A percentile compares a stretch with the other conserved stretches of the same genome.
Conservation (phyloP, 1,140 invertebrate species). For the Drosophila orena region DNA sequence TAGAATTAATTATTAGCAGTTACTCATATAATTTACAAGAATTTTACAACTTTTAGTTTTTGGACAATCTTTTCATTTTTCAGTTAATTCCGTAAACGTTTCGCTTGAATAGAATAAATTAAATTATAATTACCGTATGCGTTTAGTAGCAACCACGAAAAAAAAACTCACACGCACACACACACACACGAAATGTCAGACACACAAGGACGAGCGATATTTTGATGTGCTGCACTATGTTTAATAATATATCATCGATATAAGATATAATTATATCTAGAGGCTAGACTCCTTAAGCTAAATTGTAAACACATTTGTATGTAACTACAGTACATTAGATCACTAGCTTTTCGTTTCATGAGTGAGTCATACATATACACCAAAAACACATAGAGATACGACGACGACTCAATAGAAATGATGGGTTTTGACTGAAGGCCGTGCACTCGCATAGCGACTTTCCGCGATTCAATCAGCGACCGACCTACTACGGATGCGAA, state of each 20-base stretch:
- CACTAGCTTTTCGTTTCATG: conserved; percentile 82
- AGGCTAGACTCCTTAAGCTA: conserved; percentile 61
- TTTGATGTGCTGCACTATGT: conserved; percentile 30
- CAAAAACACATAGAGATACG: conserved; percentile 1
- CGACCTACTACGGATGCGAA: conserved; percentile 87
- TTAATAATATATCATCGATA: conserved; percentile 39
- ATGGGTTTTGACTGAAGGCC: conserved; percentile 56
- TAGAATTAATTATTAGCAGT: conserved; percentile 50
- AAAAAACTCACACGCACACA: background rate
- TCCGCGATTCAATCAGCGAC: background rate
- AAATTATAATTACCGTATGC: conserved; percentile 74
- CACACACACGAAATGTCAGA: too few species aligned
- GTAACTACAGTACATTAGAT: conserved; percentile 81
- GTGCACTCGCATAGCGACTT: conserved; percentile 1
- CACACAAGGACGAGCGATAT: conserved; percentile 37
- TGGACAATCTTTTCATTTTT: conserved; percentile 82
- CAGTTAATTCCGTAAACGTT: conserved; percentile 53
- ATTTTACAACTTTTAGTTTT: conserved; percentile 82
- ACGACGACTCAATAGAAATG: conserved; percentile 54
- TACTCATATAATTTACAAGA: conserved; percentile 68
- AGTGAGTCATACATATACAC: conserved; percentile 58
- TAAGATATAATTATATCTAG: conserved; percentile 29
- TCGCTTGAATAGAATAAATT: conserved; percentile 73
- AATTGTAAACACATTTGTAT: conserved; percentile 78
- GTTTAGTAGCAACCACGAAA: conserved; percentile 63